Conservation (phyloP, 1,140 invertebrate genomes). For the Sycophaga agraensis region DNA sequence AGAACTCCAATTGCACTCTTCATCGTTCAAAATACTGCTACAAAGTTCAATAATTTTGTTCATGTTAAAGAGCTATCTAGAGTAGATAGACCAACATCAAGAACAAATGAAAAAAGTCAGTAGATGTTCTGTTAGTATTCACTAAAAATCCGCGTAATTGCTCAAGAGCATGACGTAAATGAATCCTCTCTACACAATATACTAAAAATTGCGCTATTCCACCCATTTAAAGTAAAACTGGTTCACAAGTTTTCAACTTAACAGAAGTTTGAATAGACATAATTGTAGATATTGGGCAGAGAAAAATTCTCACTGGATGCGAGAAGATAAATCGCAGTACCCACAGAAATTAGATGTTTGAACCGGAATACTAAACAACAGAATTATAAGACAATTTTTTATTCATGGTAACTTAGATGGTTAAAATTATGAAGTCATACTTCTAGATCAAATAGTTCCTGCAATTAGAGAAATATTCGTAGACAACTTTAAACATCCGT, state of each 20-base stretch:
- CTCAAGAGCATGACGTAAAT: too few species aligned
- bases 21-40: neutral
- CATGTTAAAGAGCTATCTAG: too few species aligned
- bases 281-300: too few species aligned
- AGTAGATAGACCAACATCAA: too few species aligned
- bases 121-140: constrained; percentile 19
- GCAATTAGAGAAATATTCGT: constrained; percentile 7
- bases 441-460: constrained; percentile 32
- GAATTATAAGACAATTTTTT: constrained; percentile 43
- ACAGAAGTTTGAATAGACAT: constrained; percentile 34
- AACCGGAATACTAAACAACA: constrained; percentile 39
- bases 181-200: constrained; percentile 20
- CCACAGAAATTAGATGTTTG: constrained; percentile 49
- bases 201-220: too few species aligned
- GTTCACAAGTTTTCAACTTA: constrained; percentile 36
- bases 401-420: constrained; percentile 36
- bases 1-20: too few species aligned
- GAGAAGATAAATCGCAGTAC: too few species aligned
- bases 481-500: constrained; percentile 1
- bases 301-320: too few species aligned
- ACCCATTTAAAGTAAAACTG: too few species aligned
- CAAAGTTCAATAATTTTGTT: too few species aligned
- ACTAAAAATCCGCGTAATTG: constrained; percentile 16
- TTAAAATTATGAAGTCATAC: constrained; percentile 33
- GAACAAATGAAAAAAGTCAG: constrained; percentile 7